Conservation (phyloP, 2,113 vertebrate species). For the Ptilorrhoa leucosticta region DNA sequence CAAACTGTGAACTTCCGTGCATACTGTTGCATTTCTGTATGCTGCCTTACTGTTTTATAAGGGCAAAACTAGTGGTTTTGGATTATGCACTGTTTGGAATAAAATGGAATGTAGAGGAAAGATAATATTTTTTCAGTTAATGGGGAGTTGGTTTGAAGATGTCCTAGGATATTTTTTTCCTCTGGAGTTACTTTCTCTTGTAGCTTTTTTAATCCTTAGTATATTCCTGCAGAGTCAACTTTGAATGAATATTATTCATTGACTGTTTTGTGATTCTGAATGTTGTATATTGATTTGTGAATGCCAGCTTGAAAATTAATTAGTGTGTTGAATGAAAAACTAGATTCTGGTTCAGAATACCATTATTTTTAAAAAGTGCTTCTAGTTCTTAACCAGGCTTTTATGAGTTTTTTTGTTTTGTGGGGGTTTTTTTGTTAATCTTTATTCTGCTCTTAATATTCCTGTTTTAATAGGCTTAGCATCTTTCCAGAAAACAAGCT, state of each 20-base stretch:
- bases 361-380: background rate
- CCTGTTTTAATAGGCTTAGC: background rate
- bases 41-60: background rate
- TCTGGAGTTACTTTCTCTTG: background rate
- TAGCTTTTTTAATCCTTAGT: background rate
- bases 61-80: background rate
- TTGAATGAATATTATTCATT: background rate
- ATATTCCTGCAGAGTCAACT: background rate
- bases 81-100: background rate
- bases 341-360: background rate
- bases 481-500: background rate
- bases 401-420: background rate
- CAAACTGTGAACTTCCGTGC: background rate
- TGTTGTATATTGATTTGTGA: background rate
- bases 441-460: background rate
- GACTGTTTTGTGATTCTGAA: background rate
- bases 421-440: background rate
- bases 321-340: background rate
- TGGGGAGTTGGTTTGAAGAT: background rate
- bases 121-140: background rate
- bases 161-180: background rate
- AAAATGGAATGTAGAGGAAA: background rate
- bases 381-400: background rate
- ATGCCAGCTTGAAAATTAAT: background rate
- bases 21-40: background rate